Percentiles rank a stretch among this genome's conserved stretches.
These are phyloP conservation scores for Mastacembelus armatus DNA, from an alignment of 2,797 vertebrate species.

Conservation along the genomic window DNA sequence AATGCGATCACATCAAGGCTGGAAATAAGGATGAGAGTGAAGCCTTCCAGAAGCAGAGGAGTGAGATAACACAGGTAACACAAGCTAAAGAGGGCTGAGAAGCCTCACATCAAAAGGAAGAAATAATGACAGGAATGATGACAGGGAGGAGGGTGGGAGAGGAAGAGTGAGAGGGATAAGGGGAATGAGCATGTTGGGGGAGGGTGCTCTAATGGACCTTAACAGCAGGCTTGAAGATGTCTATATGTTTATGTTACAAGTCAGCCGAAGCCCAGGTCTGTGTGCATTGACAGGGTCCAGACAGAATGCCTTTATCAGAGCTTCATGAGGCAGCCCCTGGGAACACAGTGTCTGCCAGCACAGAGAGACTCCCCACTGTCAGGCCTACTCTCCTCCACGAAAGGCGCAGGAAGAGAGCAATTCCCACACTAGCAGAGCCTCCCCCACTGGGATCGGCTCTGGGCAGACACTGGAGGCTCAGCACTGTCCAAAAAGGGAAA, in stretches of 20 bases:
- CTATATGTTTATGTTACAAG: constrained; percentile 85
- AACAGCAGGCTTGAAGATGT: constrained; percentile 79
- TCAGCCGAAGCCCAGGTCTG: constrained; percentile 74
- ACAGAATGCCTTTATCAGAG: constrained; percentile 81
- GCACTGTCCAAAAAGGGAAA: constrained; percentile 77
- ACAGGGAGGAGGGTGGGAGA: constrained; percentile 75
- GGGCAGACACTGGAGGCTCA: constrained; percentile 65
- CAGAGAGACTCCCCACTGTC: constrained; percentile 81
- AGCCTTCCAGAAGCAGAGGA: constrained; percentile 79
- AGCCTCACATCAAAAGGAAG: constrained; percentile 84
- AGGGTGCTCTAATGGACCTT: constrained; percentile 72
- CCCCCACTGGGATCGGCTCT: constrained; percentile 69
- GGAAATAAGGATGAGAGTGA: constrained; percentile 70
- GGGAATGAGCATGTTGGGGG: constrained; percentile 58
- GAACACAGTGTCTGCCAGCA: constrained; percentile 76
- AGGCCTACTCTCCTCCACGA: constrained; percentile 72
- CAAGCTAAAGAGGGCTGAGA: constrained; percentile 81
- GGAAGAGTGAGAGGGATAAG: constrained; percentile 54
- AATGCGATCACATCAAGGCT: constrained; percentile 78
- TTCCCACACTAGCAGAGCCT: constrained; percentile 80
- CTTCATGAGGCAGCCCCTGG: constrained; percentile 79
- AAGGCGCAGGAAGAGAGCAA: constrained; percentile 80
- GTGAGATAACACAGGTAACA: constrained; percentile 79
- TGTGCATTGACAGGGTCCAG: constrained; percentile 78
- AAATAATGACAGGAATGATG: constrained; percentile 88